Base-by-base conservation (phyloP, 2,797 vertebrate species). In the Iguana delicatissima region DNA sequence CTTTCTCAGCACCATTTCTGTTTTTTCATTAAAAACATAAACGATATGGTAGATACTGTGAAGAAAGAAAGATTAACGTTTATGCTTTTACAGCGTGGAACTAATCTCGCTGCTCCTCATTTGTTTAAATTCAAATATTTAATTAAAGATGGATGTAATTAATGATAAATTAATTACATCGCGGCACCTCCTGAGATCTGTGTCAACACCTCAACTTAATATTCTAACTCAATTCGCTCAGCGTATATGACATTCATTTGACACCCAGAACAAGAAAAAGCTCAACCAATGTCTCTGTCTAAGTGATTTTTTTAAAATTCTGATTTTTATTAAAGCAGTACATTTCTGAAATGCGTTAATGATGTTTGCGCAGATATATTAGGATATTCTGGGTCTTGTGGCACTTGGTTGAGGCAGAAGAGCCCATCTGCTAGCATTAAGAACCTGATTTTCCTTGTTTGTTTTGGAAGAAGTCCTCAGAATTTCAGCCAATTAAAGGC, bases 161-260 rank as follows among this genome's bases (percentile, higher is more conserved):
- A 12, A 42, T 64, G 24, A 35, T 72, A 42, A 82, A 73, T n/a
- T 67, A 74, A 82, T 79, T 76, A 64, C 79, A 38, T 38, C 3
- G 9, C 26, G 10, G 26, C 14, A 52, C 46, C 46, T 55, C 59
- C 74, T 55, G 46, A 67, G 88, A 85, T 64, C 76, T 20, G 77
- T 87, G 80, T 3, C 1, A 83, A 80, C 86, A 42, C 2, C 24
- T 55, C 64, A 84, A 32, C 20, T 1, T 69, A 84, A 69, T 91
- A 50, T 0, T 76, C 82, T 90, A 42, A 46, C 87, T 89, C 9
- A 90, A 80, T 80, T 59, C 46, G 86, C 89, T 50, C 73, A 10
- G 29, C 29, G 84, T 38, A 57, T 89, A 38, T 1, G 91, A 73
- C 83, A 59, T 93, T 74, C 73, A 26, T 29, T 69, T 79, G 67